Percentiles rank a stretch among this genome's conserved stretches.
Evolutionary conservation across 2,888 invertebrate genomes (phyloP).

Genomic region (Lysandra coridon): DNA sequence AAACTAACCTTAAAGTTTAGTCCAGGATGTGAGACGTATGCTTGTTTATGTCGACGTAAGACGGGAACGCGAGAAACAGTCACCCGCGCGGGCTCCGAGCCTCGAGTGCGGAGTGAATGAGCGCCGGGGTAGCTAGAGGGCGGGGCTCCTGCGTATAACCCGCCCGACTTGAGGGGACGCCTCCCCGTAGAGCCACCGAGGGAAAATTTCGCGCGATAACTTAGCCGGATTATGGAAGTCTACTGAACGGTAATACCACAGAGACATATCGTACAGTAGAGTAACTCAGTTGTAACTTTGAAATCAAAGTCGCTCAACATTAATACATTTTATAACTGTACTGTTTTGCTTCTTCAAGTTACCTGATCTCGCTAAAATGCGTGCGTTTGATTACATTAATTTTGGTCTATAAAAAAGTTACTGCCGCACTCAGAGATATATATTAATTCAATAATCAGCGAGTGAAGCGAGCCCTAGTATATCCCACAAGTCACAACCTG

Average conservation of each 20-base stretch:
- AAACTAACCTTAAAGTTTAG: conserved; percentile 18
- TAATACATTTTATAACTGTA: background rate
- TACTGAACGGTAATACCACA: conserved; percentile 2
- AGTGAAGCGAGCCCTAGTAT: too few species aligned
- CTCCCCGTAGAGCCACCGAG: background rate
- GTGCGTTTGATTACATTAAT: background rate
- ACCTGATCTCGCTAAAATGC: background rate
- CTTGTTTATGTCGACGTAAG: conserved; percentile 61
- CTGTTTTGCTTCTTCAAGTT: background rate
- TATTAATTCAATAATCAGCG: too few species aligned
- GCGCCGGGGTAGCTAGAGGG: conserved; percentile 65
- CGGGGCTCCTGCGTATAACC: conserved; percentile 53
- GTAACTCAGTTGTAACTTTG: background rate
- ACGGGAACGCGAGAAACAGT: conserved; percentile 49
- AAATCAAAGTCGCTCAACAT: background rate
- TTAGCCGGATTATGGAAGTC: background rate
- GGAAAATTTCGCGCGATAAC: background rate
- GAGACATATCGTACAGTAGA: background rate
- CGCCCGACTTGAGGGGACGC: background rate
- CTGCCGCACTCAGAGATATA: too few species aligned
- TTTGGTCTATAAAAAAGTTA: too few species aligned
- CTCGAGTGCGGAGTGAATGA: conserved; percentile 76
- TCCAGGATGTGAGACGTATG: conserved; percentile 23
- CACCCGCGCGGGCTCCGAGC: conserved; percentile 49
- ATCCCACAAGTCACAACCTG: too few species aligned